These are phyloP conservation scores for Scytalopus superciliaris DNA, from an alignment of 2,113 vertebrate species.

Conservation along the genomic window DNA sequence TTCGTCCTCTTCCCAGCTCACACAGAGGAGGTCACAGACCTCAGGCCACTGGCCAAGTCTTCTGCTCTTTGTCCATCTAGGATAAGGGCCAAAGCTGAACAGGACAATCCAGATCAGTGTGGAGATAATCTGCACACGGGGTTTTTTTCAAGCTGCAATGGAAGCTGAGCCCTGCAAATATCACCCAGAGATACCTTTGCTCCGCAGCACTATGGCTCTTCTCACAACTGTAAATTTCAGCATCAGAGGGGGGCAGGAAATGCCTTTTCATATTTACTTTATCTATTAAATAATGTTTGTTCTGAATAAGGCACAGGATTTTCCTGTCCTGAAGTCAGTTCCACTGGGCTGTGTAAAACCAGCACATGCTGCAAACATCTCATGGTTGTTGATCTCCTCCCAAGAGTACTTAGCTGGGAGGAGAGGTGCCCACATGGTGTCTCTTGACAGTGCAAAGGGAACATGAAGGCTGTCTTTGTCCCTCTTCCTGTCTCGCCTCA, in stretches of 20 bases:
- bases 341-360: background rate
- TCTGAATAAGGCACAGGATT: background rate
- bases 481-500: background rate
- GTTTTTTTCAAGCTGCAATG: slow-evolving; percentile 55
- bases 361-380: background rate
- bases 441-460: background rate
- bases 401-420: background rate
- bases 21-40: slow-evolving; percentile 42
- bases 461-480: background rate
- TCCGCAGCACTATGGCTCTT: background rate
- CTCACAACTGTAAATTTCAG: slow-evolving; percentile 30
- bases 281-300: slow-evolving; percentile 5
- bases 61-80: slow-evolving; percentile 64
- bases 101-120: slow-evolving; percentile 61
- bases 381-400: background rate
- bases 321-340: background rate
- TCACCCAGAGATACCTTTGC: slow-evolving; percentile 48
- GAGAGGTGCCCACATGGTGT: background rate
- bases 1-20: slow-evolving; percentile 48
- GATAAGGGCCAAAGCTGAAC: slow-evolving; percentile 63
- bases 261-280: background rate
- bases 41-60: slow-evolving; percentile 60
- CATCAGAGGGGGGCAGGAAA: background rate
- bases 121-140: slow-evolving; percentile 50
- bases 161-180: slow-evolving; percentile 63